Percentiles rank a stretch among this genome's conserved stretches.
Conservation (phyloP, 37 sponge, comb jelly and placozoan species). For the Spongilla lacustris region DNA sequence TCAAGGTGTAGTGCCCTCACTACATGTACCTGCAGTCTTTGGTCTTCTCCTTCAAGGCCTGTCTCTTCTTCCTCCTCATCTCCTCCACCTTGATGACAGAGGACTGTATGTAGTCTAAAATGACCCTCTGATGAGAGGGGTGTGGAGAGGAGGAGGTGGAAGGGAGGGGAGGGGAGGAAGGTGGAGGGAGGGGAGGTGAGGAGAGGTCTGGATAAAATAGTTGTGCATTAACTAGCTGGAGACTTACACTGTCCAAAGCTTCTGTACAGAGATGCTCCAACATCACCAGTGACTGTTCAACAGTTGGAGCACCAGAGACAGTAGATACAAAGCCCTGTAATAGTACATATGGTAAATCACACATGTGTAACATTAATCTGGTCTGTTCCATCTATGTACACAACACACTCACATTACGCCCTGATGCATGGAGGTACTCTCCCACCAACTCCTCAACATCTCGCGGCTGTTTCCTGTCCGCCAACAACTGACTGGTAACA, state of each 20-base stretch:
- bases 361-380: no score
- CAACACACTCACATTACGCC: conserved; percentile 11
- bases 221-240: not conserved
- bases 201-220: not conserved
- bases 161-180: not conserved
- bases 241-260: conserved; percentile 21
- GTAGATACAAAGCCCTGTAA: not conserved
- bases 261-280: conserved; percentile 35
- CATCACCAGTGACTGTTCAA: conserved; percentile 29
- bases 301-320: not conserved
- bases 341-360: no score
- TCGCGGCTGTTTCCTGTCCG: conserved; percentile 18
- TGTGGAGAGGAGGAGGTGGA: not conserved
- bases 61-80: conserved; percentile 31
- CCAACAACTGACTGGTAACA: conserved; percentile 10
- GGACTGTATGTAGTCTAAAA: conserved; percentile 6
- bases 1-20: no score
- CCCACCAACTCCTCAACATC: conserved; percentile 40
- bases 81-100: not conserved
- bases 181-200: not conserved
- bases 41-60: conserved; percentile 18
- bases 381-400: no score
- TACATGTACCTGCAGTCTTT: not conserved
- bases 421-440: conserved; percentile 10
- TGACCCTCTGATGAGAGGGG: not conserved